Evolutionary conservation across 2,113 vertebrate genomes (phyloP), one percentile per base, ranked within the genome.

Genomic region (Eulemur rufifrons): DNA sequence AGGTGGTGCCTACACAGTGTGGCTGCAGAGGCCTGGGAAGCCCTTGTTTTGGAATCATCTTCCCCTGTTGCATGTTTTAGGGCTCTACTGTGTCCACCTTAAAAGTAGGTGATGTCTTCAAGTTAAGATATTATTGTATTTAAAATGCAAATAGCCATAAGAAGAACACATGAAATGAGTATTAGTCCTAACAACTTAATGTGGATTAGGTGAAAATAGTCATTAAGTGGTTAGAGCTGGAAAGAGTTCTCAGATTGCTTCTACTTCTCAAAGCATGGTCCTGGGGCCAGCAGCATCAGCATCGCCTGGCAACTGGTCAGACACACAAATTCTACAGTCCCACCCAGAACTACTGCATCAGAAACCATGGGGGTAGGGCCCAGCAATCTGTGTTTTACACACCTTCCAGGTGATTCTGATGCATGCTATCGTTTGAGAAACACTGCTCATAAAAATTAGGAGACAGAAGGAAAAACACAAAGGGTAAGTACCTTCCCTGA

Each of bases 111-210:
- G 42, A 54, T 66, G 37, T 89, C 18, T 37, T 68, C 23, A 25
- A 34, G 66, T 81, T 34, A 83, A 64, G 93, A 89, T 56, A 89
- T 94, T 42, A 18, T 95, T 92, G 54, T 86, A n/a, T 37, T 97
- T 93, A 91, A 96, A 84, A 77, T 23, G 50, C n/a, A 86, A 91
- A 71, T 47, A 45, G 4, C 18, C 13, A 15, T 54, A 76, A 86
- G 81, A 96, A 80, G 88, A 86, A 66, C 47, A 23, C 29, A 77
- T 80, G 80, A 86, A 91, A 45, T 71, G 81, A 45, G 21, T 61
- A 39, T 69, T 42, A 37, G 47, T 39, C 92, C 80, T 39, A 64
- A 20, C 37, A 83, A 54, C 71, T 54, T 42, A 50, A 71, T 45
- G 29, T 91, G 76, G 52, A 63, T 92, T 86, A 27, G 12, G 87